Percentiles rank a stretch among this genome's conserved stretches.
Evolutionary conservation across 2,797 vertebrate species (phyloP).

Genomic region (Cirrhinus mrigala): DNA sequence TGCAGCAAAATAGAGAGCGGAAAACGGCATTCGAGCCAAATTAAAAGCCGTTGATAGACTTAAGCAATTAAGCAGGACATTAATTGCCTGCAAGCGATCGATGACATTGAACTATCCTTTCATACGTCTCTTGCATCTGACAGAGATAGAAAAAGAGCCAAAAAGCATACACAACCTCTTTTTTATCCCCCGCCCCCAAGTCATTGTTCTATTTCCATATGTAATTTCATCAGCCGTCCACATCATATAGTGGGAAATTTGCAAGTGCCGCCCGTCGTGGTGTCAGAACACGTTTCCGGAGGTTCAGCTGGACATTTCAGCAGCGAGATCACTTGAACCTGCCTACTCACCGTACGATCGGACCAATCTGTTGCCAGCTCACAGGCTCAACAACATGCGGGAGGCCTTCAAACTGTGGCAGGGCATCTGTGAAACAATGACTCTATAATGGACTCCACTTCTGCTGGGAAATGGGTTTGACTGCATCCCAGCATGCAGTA

Average conservation of each 20-base stretch:
- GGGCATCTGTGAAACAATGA: conserved; percentile 39
- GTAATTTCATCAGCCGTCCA: background rate
- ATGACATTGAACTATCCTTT: conserved; percentile 57
- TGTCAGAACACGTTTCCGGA: conserved; percentile 38
- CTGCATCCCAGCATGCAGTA: conserved; percentile 27
- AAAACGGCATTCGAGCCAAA: conserved; percentile 16
- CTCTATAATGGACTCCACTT: conserved; percentile 14
- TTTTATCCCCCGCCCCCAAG: background rate
- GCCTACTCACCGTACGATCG: conserved; percentile 31
- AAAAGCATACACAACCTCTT: conserved; percentile 1
- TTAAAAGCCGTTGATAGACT: conserved; percentile 40
- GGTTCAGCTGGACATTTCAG: conserved; percentile 24
- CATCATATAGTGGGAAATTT: conserved; percentile 6
- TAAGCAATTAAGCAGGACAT: conserved; percentile 55
- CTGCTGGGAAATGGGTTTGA: conserved; percentile 18
- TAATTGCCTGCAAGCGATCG: conserved; percentile 52
- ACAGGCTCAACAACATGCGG: conserved; percentile 3
- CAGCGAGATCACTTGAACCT: conserved; percentile 22
- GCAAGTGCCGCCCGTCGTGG: background rate
- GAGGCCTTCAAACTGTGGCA: conserved; percentile 17
- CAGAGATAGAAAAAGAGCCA: background rate
- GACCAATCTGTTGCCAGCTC: conserved; percentile 32
- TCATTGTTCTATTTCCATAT: conserved; percentile 2
- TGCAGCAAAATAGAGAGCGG: conserved; percentile 34
- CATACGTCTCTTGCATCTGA: conserved; percentile 22